Percentiles rank a stretch among this genome's conserved stretches.
Conservation (phyloP, 2,888 invertebrate species). For the Drosophila recens region DNA sequence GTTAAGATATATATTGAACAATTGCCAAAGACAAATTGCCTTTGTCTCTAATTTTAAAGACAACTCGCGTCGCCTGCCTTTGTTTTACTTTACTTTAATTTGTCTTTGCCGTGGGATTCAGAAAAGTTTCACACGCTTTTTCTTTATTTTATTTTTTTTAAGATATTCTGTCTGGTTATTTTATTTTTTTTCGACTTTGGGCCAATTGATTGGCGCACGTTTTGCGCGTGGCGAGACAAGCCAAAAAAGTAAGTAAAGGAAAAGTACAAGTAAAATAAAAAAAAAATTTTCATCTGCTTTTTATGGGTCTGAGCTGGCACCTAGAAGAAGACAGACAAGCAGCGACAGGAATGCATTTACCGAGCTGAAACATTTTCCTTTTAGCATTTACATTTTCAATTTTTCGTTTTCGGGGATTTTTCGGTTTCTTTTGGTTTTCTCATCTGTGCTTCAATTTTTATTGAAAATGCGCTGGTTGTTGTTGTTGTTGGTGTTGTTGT, state of each 20-base stretch:
- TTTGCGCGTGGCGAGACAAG: conserved; percentile 69
- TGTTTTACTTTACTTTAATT: conserved; percentile 65
- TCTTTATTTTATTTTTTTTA: conserved; percentile 10
- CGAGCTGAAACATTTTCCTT: conserved; percentile 20
- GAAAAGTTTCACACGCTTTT: conserved; percentile 70
- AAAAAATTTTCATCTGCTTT: conserved; percentile 5
- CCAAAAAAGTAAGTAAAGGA: conserved; percentile 16
- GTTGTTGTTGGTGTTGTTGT: conserved; percentile 14
- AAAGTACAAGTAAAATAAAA: not conserved
- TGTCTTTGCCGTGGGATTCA: conserved; percentile 73
- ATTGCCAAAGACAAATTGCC: conserved; percentile 79
- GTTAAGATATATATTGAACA: conserved; percentile 46
- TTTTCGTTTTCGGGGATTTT: conserved; percentile 33
- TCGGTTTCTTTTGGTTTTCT: conserved; percentile 14
- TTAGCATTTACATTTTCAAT: conserved; percentile 52
- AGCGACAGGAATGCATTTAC: conserved; percentile 42
- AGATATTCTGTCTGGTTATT: conserved; percentile 1
- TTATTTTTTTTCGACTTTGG: conserved; percentile 16
- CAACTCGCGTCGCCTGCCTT: conserved; percentile 47
- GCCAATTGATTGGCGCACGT: conserved; percentile 79
- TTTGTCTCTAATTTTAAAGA: conserved; percentile 76
- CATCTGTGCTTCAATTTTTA: conserved; percentile 61
- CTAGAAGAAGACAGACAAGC: conserved; percentile 13
- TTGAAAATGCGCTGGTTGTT: conserved; percentile 53
- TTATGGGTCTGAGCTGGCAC: conserved; percentile 15